Percentiles rank a stretch among this genome's conserved stretches.
These are phyloP conservation scores for Anneissia japonica DNA, from an alignment of 35 echinoderm and acorn worm species.

Conservation along the genomic window DNA sequence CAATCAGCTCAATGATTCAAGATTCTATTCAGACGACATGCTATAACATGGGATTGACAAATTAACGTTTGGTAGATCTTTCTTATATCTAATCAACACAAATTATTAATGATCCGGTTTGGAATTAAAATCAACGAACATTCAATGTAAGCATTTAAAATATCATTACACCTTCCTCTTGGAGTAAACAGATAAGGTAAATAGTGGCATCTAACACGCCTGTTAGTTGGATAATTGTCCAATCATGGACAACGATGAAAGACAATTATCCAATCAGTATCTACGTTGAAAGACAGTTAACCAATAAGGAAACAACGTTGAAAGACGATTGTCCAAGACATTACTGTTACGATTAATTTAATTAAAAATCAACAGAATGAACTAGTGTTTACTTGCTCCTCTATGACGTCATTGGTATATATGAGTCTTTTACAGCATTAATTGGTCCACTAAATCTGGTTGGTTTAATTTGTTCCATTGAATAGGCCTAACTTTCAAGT, in stretches of 20 bases:
- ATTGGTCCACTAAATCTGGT: background rate
- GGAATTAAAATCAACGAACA: too few species aligned
- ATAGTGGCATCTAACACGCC: background rate
- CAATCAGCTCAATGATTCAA: too few species aligned
- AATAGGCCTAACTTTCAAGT: too few species aligned
- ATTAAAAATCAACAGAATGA: background rate
- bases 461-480: background rate
- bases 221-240: background rate
- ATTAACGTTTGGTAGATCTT: too few species aligned
- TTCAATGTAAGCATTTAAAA: too few species aligned
- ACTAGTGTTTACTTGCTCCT: background rate
- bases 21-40: too few species aligned
- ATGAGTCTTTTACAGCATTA: background rate
- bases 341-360: background rate
- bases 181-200: background rate
- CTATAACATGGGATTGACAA: too few species aligned
- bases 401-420: background rate
- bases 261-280: background rate
- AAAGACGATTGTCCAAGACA: background rate
- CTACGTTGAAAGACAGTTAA: background rate
- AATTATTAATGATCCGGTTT: too few species aligned
- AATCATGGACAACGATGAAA: background rate
- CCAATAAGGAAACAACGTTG: background rate
- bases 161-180: background rate
- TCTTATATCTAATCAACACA: too few species aligned